Conservation (phyloP, 2,797 vertebrate species). For the Peromyscus aztecus region DNA sequence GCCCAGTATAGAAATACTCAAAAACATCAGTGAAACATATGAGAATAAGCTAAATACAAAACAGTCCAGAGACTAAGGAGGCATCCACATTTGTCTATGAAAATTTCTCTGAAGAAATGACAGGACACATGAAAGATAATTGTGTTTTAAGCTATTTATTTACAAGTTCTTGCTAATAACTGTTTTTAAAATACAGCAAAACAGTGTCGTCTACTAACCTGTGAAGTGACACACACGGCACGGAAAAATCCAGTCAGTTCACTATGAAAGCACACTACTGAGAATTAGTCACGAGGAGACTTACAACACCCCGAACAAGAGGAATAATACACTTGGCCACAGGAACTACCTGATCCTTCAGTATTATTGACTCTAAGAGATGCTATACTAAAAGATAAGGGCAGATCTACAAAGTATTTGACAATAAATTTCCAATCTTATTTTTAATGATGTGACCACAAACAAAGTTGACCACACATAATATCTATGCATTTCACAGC, state of each 20-base stretch:
- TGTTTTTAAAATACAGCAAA: slow-evolving; percentile 83
- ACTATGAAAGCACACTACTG: slow-evolving; percentile 17
- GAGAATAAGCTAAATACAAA: slow-evolving; percentile 30
- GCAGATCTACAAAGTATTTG: slow-evolving; percentile 62
- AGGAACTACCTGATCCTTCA: slow-evolving; percentile 65
- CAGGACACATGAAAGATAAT: slow-evolving; percentile 64
- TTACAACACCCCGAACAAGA: slow-evolving; percentile 69
- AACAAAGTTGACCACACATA: slow-evolving; percentile 65
- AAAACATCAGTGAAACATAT: slow-evolving; percentile 18
- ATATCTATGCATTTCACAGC: slow-evolving; percentile 67
- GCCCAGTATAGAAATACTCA: not conserved
- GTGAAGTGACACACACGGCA: slow-evolving; percentile 77
- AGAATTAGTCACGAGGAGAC: slow-evolving; percentile 59
- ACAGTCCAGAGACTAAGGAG: not conserved
- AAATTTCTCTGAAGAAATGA: slow-evolving; percentile 54
- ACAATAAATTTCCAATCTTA: slow-evolving; percentile 77
- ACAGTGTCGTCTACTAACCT: slow-evolving; percentile 71
- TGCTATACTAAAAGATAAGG: slow-evolving; percentile 61
- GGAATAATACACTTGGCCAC: slow-evolving; percentile 53
- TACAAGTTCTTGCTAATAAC: slow-evolving; percentile 84
- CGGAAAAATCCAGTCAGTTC: slow-evolving; percentile 71
- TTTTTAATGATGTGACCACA: slow-evolving; percentile 67
- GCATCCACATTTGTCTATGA: not conserved
- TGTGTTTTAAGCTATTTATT: slow-evolving; percentile 88
- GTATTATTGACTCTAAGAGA: slow-evolving; percentile 50